Evolutionary conservation across 2,888 invertebrate species (phyloP).

Genomic region (Nemoura dubitans): DNA sequence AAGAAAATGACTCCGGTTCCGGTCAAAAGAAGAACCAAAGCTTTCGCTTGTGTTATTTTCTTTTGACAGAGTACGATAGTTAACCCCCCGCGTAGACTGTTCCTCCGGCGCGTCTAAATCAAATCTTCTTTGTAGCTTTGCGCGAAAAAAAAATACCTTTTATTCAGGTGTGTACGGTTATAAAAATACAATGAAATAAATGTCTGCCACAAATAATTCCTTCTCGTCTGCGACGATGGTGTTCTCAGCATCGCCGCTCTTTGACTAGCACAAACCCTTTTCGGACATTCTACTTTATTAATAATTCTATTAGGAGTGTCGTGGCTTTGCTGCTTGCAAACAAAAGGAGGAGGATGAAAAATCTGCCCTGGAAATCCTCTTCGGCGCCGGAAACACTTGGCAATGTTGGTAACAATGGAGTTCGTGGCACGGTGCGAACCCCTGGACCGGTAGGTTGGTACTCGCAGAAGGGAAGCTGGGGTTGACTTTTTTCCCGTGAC

Average conservation of each 20-base stretch:
- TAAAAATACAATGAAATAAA: slow-evolving; percentile 19
- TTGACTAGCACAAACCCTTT: neutral
- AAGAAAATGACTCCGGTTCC: neutral
- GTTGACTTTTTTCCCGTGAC: neutral
- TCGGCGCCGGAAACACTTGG: slow-evolving; percentile 30
- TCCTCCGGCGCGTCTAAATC: neutral
- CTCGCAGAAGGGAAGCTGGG: neutral
- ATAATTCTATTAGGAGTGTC: slow-evolving; percentile 29
- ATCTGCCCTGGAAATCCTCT: slow-evolving; percentile 26
- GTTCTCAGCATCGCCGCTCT: neutral
- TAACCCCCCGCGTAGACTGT: neutral
- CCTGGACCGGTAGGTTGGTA: slow-evolving; percentile 21
- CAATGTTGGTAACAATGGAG: slow-evolving; percentile 30
- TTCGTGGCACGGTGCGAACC: neutral
- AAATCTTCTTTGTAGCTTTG: slow-evolving; percentile 14
- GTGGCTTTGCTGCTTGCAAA: neutral
- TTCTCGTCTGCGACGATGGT: neutral
- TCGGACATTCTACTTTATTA: slow-evolving; percentile 23
- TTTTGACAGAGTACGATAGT: neutral
- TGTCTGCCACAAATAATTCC: neutral
- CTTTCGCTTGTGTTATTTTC: neutral
- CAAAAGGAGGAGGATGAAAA: slow-evolving; percentile 22
- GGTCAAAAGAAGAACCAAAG: neutral
- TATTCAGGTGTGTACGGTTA: neutral
- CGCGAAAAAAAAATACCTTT: neutral